Conservation (phyloP, 2,888 invertebrate genomes). For the Apotomis capreana region DNA sequence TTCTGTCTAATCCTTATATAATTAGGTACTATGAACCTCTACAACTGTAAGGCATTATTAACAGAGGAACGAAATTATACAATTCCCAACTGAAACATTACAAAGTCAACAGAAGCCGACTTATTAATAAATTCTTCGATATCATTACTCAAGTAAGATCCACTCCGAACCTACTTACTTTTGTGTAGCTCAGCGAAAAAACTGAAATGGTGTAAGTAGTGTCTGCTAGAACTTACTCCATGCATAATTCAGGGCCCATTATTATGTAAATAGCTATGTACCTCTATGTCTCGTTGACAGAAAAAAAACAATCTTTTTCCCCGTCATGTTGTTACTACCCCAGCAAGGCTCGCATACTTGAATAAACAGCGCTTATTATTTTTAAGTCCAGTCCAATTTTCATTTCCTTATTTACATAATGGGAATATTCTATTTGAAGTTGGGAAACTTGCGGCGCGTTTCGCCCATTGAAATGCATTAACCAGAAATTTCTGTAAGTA, state of each 20-base stretch:
- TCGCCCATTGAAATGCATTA: not conserved
- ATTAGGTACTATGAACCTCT: not conserved
- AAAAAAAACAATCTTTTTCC: slow-evolving; percentile 38
- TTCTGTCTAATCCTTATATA: not conserved
- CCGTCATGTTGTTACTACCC: slow-evolving; percentile 1
- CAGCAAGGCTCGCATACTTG: slow-evolving; percentile 1
- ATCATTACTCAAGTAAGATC: not conserved
- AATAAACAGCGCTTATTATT: slow-evolving; percentile 35
- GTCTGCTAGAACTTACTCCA: slow-evolving; percentile 29
- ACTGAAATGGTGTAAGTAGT: slow-evolving; percentile 17
- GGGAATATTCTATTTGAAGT: slow-evolving; percentile 5
- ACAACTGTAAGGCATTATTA: not conserved
- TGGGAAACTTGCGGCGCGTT: not conserved
- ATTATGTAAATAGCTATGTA: slow-evolving; percentile 43
- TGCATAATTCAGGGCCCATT: slow-evolving; percentile 44
- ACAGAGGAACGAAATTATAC: not conserved
- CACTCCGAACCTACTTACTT: slow-evolving; percentile 1
- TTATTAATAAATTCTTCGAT: slow-evolving; percentile 6
- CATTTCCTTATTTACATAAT: slow-evolving; percentile 29
- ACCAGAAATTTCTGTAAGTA: no score
- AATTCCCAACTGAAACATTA: not conserved
- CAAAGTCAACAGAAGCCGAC: not conserved
- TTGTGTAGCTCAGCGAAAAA: slow-evolving; percentile 7
- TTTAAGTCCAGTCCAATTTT: slow-evolving; percentile 27
- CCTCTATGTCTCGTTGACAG: slow-evolving; percentile 32